Base-by-base conservation (phyloP, 2,113 vertebrate species). In the Microtus richardsoni region DNA sequence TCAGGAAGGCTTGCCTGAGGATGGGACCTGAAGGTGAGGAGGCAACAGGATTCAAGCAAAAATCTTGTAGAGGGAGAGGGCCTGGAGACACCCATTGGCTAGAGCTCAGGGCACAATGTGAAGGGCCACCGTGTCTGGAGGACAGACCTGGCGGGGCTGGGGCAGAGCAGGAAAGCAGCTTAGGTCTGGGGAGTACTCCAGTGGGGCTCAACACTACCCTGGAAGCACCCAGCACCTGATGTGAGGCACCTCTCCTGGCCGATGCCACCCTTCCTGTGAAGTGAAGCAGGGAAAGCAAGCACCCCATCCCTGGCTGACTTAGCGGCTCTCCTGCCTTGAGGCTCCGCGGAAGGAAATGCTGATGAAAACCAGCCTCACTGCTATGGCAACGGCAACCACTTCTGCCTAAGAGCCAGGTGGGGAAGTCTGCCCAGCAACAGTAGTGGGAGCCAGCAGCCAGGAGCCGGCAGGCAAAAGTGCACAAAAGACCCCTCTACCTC, bases 351-450 rank as follows among this genome's bases (percentile, higher is more conserved):
- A 98, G 97, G 96, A 96, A 97, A 83, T 86, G 64, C 97, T 94
- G 98, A 98, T 97, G 95, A 98, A 96, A 98, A 92, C 82, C 97
- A 44, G 98, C 93, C 94, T 74, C 97, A 97, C 98, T 88, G 90
- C 98, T 96, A 98, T 98, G 98, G 98, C 97, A 98, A 98, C 98
- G 64, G 95, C 86, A 78, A 84, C 36, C 70, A 88, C 97, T 91
- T 94, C 91, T 58, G 47, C 75, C 64, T 6, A 28, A 28, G 47
- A 97, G 94, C 84, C 78, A 93, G 98, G 88, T 62, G 68, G 96
- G 96, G 97, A 96, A 98, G 97, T 97, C 98, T 98, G 98, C 98
- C 98, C 88, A 95, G 98, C 96, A 98, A 98, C 97, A 97, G 58
- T 96, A 96, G 44, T 5, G 70, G 83, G 84, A 70, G 28, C 28